Evolutionary conservation across 2,888 invertebrate genomes (phyloP).

Genomic region (Physocephala rufipes): DNA sequence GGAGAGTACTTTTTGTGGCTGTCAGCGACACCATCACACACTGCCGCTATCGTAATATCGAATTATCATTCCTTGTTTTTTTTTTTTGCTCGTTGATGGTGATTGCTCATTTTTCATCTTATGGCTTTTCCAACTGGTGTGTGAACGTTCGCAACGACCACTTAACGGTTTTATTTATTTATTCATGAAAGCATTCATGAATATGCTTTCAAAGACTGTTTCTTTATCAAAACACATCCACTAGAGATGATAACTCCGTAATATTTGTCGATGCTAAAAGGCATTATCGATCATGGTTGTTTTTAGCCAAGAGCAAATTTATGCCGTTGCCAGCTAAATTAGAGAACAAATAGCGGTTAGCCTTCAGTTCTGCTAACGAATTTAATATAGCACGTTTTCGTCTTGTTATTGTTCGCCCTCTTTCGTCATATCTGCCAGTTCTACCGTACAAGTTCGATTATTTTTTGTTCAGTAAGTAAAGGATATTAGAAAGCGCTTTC

Average conservation of each 20-base stretch:
- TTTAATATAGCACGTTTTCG: too few species aligned
- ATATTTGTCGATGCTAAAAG: too few species aligned
- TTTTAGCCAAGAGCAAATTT: not conserved
- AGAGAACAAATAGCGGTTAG: not conserved
- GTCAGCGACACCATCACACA: not conserved
- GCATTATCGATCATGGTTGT: conserved; percentile 24
- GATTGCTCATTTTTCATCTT: not conserved
- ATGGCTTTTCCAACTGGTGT: not conserved
- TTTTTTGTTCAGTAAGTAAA: not conserved
- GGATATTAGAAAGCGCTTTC: not conserved
- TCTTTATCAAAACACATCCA: not conserved
- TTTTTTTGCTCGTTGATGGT: not conserved
- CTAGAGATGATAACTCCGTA: not conserved
- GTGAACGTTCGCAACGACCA: not conserved
- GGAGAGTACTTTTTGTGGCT: not conserved
- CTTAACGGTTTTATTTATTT: not conserved
- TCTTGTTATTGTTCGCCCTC: not conserved
- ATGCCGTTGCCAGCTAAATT: conserved; percentile 4
- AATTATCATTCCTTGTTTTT: not conserved
- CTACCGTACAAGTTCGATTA: not conserved
- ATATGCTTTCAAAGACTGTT: not conserved
- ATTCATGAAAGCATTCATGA: conserved; percentile 1
- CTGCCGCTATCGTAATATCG: not conserved
- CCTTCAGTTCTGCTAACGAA: conserved; percentile 17
- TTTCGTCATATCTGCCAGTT: not conserved